Base-by-base conservation (phyloP, 2,888 invertebrate species). In the Unio delphinus region DNA sequence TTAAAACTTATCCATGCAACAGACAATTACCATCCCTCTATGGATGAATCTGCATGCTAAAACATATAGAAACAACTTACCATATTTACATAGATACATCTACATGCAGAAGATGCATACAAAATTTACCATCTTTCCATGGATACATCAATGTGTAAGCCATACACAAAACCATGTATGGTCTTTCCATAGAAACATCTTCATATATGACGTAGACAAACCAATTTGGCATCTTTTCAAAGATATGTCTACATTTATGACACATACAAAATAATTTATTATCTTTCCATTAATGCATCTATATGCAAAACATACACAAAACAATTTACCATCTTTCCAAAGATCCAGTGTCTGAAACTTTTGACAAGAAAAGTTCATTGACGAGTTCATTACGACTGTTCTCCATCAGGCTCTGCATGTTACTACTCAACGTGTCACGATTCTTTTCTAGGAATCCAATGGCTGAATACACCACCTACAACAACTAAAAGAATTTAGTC, bases 381-480 rank as follows among this genome's bases (percentile, higher is more conserved):
- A 87, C 77, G 59, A 86, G 73, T 18, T 80, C 78, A 65, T 83
- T 86, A 58, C 79, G 76, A 70, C 85, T 85, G 72, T 81, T 80
- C 70, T 83, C 84, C 84, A 87, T 83, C 69, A 83, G 76, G 65
- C 78, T 82, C 56, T 80, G 63, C 68, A 87, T 75, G 58, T 83
- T 80, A 23, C 74, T 63, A 54, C 86, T 82, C 58, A 87, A 70
- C 6, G 79, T 83, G 73, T 87, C 85, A 63, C 85, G 62, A 73
- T 87, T 87, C 77, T 86, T 87, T 72, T 85, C 85, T 58, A 87
- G 80, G 61, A 87, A 83, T 0, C 85, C 84, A 17, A 64, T 65
- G 26, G 85, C 82, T 63, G 76, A 69, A 70, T 87, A 87, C 6
- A 73, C 94, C 1, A 99, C 99, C 86, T 95, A 28, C 11, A 45